phyloP scores from a whole-genome alignment of 2,113 vertebrate genomes.

The Phocoena sinus region DNA sequence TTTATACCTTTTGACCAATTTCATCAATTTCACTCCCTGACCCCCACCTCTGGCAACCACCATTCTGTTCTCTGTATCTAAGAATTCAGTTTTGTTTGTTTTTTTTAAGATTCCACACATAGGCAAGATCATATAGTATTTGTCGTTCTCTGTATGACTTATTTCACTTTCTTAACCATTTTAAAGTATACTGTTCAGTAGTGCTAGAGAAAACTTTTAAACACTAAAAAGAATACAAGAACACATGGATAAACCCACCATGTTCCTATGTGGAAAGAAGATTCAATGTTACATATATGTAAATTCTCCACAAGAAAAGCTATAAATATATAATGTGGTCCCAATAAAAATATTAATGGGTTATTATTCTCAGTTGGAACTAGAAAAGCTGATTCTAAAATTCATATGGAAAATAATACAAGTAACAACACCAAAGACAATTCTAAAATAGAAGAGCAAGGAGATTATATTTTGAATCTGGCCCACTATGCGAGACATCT shows the following conservation, averaged over 20 bases:
- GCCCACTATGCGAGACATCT: neutral
- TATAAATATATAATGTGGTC: neutral
- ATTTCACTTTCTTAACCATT: neutral
- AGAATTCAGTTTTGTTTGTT: neutral
- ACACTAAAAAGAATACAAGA: neutral
- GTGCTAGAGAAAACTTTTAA: neutral
- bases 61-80: neutral
- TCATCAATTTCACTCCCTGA: neutral
- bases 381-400: neutral
- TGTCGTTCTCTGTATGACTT: neutral
- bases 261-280: neutral
- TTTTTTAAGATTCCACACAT: neutral
- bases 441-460: neutral
- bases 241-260: neutral
- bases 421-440: neutral
- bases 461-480: neutral
- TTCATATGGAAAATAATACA: neutral
- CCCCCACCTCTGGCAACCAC: neutral
- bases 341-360: neutral
- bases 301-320: neutral
- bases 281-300: neutral
- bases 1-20: neutral
- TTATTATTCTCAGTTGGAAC: neutral
- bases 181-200: neutral
- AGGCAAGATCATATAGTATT: neutral